Evolutionary conservation across 35 echinoderm and acorn worm species (phyloP).

Genomic region (Lytechinus variegatus): DNA sequence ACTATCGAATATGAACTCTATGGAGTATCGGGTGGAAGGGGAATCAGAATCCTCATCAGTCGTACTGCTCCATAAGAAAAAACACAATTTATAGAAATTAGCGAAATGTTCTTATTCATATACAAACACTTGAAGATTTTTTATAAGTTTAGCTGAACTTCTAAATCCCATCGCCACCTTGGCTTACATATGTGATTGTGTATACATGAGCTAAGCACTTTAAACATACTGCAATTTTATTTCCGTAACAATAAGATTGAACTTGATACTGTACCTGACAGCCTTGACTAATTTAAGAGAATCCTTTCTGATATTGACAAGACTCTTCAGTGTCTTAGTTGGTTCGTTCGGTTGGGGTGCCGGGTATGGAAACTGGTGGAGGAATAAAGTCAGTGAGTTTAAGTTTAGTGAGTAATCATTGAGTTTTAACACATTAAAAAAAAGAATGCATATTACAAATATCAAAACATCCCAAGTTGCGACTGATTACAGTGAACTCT

Average conservation of each 20-base stretch:
- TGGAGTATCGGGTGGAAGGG: slow-evolving; percentile 58
- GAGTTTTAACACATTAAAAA: not conserved
- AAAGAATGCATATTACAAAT: not conserved
- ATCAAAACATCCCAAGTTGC: too few relatives aligned
- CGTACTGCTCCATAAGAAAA: not conserved
- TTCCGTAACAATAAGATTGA: too few relatives aligned
- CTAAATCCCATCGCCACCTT: too few relatives aligned
- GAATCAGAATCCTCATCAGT: slow-evolving; percentile 40
- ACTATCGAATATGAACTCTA: slow-evolving; percentile 96
- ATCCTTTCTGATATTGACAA: slow-evolving; percentile 97
- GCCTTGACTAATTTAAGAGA: slow-evolving; percentile 83
- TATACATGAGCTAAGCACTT: too few relatives aligned
- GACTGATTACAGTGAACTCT: too few relatives aligned
- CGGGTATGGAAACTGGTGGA: slow-evolving; percentile 94
- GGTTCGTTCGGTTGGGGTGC: slow-evolving; percentile 88
- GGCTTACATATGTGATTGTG: too few relatives aligned
- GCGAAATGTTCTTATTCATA: not conserved
- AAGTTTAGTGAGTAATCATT: not conserved
- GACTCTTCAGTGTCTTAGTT: slow-evolving; percentile 93
- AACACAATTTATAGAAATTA: not conserved
- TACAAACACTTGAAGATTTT: too few relatives aligned
- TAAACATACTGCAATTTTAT: too few relatives aligned
- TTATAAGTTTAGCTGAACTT: too few relatives aligned
- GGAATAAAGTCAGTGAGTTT: not conserved
- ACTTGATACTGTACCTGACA: slow-evolving; percentile 59